Evolutionary conservation across 2,113 vertebrate species (phyloP), one percentile per base, ranked within the genome.

Genomic region (Hippocampus comes): DNA sequence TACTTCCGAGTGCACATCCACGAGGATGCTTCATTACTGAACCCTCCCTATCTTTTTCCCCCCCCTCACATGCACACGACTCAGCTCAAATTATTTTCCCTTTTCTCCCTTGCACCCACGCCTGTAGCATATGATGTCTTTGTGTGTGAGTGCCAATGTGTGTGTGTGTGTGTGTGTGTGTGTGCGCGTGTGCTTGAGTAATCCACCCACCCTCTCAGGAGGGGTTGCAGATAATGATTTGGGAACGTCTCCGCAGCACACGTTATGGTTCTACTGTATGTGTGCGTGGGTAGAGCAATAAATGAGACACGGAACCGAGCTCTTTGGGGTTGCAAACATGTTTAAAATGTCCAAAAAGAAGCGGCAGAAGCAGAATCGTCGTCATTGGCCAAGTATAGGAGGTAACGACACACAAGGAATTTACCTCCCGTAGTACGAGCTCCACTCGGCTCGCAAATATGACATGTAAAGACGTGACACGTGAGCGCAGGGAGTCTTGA

Each of bases 161-260:
- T 72, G 73, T 73, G 78, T 63, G 67, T 65, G 78, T 67, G 78
- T 14, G 46, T 14, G 46, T 49, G 46, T 17, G 46, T 49, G 78
- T 60, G 81, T 56, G 2, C 3, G 46, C 3, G 46, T 49, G 48
- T 17, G 48, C 2, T 18, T 18, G 87, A 80, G 76, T 77, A 85
- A 77, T 84, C 87, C 89, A 85, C 89, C 91, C 92, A 91, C 88
- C 81, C 76, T 87, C 84, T 83, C 86, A 86, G 85, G 86, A 84
- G 84, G 89, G 87, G 87, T 85, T 83, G 82, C 83, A 85, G 80
- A 87, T 91, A 92, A 91, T 90, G 88, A 91, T 90, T 92, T 78
- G 80, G 83, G 86, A 90, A 89, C 74, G 68, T 91, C 85, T 89
- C 83, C 87, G 72, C 64, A 1, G 73, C 74, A 85, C 86, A 88